Base-by-base conservation (phyloP, 2,113 vertebrate species). In the Syngnathus typhle region DNA sequence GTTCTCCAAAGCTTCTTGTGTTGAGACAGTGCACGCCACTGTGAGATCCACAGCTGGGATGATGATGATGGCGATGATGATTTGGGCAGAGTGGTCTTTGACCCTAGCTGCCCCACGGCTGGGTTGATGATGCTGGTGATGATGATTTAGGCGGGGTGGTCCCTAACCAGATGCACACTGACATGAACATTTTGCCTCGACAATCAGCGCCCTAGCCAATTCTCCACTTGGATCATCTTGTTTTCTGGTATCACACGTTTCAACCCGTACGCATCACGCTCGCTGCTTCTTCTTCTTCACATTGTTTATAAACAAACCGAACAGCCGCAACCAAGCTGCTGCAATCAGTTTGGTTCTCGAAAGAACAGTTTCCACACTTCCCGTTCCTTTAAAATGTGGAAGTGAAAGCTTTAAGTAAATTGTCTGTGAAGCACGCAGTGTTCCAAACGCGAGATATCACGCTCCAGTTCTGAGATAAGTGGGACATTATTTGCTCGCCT, bases 31-130 rank as follows among this genome's bases (percentile, higher is more conserved):
- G 84, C 64, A 59, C 43, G 80, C 32, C 84, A 84, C 72, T 89
- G 87, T 85, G 71, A 65, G 32, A 18, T 59, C 15, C 76, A 63
- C 82, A 86, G 84, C 87, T 87, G 83, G 78, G 68, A 51, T 37
- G 44, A 58, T 27, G 60, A 52, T 4, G 41, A 49, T 1, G 15
- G 1, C 1, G 44, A 18, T 6, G 15, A 6, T 1, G 5, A 16
- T 18, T 13, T 9, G 11, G 41, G 11, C 9, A 4, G 41, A 11
- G 7, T 39, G 12, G 58, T 59, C 13, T 36, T 1, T 11, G 18
- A 41, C 39, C n/a, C 60, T 3, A 32, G 27, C 27, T 32, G 27
- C 27, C 27, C 15, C 76, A 63, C 82, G 85, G 82, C 87, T 87
- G 83, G 78, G 68, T 46, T 37, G 44, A 58, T 27, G 54, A 5